Evolutionary conservation across 37 sponge, comb jelly and placozoan species (phyloP).

Genomic region (Ianthella basta): DNA sequence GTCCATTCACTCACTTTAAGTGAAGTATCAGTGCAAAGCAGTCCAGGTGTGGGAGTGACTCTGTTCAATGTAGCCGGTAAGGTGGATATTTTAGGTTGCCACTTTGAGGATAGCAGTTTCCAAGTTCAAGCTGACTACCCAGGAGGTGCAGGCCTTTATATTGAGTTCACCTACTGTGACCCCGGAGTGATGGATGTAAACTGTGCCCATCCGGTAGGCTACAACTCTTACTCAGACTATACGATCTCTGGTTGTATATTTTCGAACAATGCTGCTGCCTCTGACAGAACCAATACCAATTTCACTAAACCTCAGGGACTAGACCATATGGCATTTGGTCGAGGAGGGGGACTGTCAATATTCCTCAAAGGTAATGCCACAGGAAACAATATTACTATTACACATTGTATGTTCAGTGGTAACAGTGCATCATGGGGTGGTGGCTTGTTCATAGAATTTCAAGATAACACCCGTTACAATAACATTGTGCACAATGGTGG

Average conservation of each 20-base stretch:
- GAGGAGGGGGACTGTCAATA: constrained; percentile 62
- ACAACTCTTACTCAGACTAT: too few species aligned
- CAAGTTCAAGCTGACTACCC: not conserved
- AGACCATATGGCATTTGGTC: constrained; percentile 44
- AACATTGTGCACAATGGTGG: not conserved
- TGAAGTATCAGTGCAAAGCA: constrained; percentile 6
- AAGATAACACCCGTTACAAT: constrained; percentile 39
- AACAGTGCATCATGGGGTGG: constrained; percentile 53
- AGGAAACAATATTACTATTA: constrained; percentile 21
- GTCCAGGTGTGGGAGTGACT: constrained; percentile 28
- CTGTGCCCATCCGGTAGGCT: constrained; percentile 23
- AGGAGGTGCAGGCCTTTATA: constrained; percentile 58
- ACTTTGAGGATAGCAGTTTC: too few species aligned
- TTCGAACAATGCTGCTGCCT: too few species aligned
- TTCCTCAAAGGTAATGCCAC: constrained; percentile 40
- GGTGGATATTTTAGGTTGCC: constrained; percentile 15
- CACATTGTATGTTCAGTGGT: constrained; percentile 15
- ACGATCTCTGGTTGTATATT: too few species aligned
- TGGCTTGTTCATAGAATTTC: constrained; percentile 41
- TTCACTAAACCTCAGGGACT: constrained; percentile 13
- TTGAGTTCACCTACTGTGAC: constrained; percentile 61
- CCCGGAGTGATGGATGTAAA: constrained; percentile 41
- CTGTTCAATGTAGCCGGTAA: constrained; percentile 48
- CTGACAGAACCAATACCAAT: not conserved
- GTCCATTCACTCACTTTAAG: constrained; percentile 33